These are phyloP conservation scores for Strongylocentrotus purpuratus DNA, from an alignment of 35 echinoderm and acorn worm species.

Conservation along the genomic window DNA sequence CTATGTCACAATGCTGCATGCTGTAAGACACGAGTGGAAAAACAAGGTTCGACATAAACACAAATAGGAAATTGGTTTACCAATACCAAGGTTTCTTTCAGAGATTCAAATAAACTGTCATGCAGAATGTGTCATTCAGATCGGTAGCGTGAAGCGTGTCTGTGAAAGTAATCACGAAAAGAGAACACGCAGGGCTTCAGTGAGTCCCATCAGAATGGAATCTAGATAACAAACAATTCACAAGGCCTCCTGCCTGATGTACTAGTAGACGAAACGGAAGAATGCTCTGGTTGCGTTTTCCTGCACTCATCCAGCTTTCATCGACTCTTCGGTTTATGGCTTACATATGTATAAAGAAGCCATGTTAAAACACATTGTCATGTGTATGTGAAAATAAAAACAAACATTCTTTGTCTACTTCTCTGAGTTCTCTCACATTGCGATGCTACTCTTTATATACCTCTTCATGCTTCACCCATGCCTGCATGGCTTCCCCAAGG, in stretches of 20 bases:
- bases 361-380: conserved; percentile 11
- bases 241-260: not conserved
- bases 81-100: not conserved
- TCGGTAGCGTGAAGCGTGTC: not conserved
- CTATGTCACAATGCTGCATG: no score
- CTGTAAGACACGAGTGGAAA: not conserved
- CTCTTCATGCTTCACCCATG: not conserved
- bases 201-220: not conserved
- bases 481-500: not conserved
- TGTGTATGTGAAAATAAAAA: not conserved
- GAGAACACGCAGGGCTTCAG: not conserved
- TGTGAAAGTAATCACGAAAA: not conserved
- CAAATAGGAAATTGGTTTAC: conserved; percentile 2
- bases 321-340: not conserved
- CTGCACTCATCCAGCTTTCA: not conserved
- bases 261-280: not conserved
- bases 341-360: conserved; percentile 10
- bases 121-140: not conserved
- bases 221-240: conserved; percentile 3
- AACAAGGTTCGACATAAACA: not conserved
- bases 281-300: not conserved
- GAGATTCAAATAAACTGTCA: not conserved
- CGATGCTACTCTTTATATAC: not conserved
- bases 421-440: not conserved
- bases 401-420: not conserved